Percentiles rank a stretch among this genome's conserved stretches.
Conservation (phyloP, 2,888 invertebrate species). For the Heliconius hortense region DNA sequence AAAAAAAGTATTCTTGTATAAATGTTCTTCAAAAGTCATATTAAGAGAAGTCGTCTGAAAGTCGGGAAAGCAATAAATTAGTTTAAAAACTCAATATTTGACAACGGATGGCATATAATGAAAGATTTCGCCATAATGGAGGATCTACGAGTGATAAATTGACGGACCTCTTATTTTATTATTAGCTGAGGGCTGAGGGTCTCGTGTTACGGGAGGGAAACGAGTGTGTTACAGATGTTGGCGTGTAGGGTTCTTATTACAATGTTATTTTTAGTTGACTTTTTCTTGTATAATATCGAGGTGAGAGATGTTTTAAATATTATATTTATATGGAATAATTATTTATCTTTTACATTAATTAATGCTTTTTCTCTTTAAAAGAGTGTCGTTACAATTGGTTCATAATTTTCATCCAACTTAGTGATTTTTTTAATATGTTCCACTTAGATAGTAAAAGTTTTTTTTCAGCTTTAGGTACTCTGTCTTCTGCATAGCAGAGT, state of each 20-base stretch:
- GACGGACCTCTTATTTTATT: constrained; percentile 43
- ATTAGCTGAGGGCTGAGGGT: constrained; percentile 19
- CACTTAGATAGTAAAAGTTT: too few relatives aligned
- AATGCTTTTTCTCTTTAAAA: too few relatives aligned
- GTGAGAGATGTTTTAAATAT: too few relatives aligned
- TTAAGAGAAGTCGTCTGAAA: constrained; percentile 34
- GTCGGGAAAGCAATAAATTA: constrained; percentile 44
- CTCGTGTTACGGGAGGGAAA: constrained; percentile 22
- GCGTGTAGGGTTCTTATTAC: background rate
- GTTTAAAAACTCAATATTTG: constrained; percentile 48
- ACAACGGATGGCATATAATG: constrained; percentile 44
- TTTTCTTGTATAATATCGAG: background rate
- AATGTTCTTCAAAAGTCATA: background rate
- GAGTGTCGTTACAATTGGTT: too few relatives aligned
- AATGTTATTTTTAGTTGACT: constrained; percentile 12
- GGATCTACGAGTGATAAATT: constrained; percentile 47
- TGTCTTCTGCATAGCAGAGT: background rate
- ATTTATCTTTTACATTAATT: too few relatives aligned
- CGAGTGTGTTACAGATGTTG: constrained; percentile 14
- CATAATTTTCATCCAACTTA: too few relatives aligned
- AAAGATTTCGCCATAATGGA: constrained; percentile 43
- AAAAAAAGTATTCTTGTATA: background rate
- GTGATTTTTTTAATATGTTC: too few relatives aligned
- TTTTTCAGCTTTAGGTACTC: background rate
- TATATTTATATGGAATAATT: too few relatives aligned